These are phyloP conservation scores for Cremastobaeus sp. DNA, from an alignment of 2,888 invertebrate species.

Conservation along the genomic window DNA sequence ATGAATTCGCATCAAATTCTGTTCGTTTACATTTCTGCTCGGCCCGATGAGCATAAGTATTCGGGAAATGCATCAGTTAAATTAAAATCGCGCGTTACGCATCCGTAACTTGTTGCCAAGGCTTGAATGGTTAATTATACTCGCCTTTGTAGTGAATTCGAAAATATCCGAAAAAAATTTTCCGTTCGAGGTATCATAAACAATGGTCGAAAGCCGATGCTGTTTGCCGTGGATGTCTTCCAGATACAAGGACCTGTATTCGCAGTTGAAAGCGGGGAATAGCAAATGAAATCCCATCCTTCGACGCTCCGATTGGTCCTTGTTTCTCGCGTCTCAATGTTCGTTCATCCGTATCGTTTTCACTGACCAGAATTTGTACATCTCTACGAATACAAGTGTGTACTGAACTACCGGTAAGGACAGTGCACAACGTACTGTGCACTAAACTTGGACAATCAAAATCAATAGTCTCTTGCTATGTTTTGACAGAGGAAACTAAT, in stretches of 20 bases:
- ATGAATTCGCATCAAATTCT: no score
- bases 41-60: no score
- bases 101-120: neutral
- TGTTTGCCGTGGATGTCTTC: no score
- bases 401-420: constrained; percentile 33
- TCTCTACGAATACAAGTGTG: constrained; percentile 24
- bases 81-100: constrained; percentile 1
- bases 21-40: no score
- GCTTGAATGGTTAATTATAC: constrained; percentile 3
- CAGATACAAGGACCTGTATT: no score
- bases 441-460: constrained; percentile 50
- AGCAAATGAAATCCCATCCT: constrained; percentile 46
- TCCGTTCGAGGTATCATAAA: no score
- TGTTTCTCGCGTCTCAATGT: constrained; percentile 38
- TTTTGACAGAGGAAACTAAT: constrained; percentile 51
- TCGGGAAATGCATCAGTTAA: no score
- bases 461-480: constrained; percentile 52
- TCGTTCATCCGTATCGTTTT: constrained; percentile 51
- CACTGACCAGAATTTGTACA: constrained; percentile 27
- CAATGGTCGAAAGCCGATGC: constrained; percentile 29
- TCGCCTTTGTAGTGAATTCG: no score
- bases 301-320: constrained; percentile 27
- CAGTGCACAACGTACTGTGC: constrained; percentile 31
- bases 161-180: no score
- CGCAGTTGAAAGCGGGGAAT: constrained; percentile 33